Evolutionary conservation across 2,888 invertebrate species (phyloP), one percentile per base, ranked within the genome.

Genomic region (Diachrysia chrysitis): DNA sequence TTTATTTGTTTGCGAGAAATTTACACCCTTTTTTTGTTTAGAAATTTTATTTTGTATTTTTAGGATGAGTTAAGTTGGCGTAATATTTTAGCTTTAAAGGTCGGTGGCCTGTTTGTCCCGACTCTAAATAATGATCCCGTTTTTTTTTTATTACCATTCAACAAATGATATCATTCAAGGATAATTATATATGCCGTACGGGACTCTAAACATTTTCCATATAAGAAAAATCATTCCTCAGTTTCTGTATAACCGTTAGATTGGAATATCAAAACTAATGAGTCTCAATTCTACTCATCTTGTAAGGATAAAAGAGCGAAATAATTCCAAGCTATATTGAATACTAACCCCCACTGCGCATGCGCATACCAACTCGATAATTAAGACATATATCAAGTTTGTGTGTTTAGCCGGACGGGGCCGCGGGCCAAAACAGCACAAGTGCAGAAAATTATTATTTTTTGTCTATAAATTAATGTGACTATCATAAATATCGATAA

Each of bases 331-430:
- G 66, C 78, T 83, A 85, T 87, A 90, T 89, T 87, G 87, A 87
- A 88, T 86, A 81, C 73, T 81, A 77, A 78, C 87, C 83, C 93
- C 93, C 87, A 90, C 90, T 89, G 92, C 79, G 93, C 84, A 3
- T 1, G 82, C 86, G 87, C 88, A 87, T 87, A 86, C 85, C 81
- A 72, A 58, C 68, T 76, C 76, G 69, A 88, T 92, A 93, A 93
- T 93, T 93, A 89, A 93, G 93, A 92, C 90, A 92, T 93, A 91
- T 90, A 91, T 93, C 92, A 92, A 82, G 73, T 66, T 71, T 76
- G 65, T 71, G 63, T 71, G 81, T 78, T 78, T 79, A 71, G 66
- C 66, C 37, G 58, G 79, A 76, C 70, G 69, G 55, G 57, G 60
- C 78, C 78, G 66, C 60, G 54, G 67, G 75, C 76, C 71, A 78